Evolutionary conservation across 2,888 invertebrate genomes (phyloP).

Genomic region (Amiota minor): DNA sequence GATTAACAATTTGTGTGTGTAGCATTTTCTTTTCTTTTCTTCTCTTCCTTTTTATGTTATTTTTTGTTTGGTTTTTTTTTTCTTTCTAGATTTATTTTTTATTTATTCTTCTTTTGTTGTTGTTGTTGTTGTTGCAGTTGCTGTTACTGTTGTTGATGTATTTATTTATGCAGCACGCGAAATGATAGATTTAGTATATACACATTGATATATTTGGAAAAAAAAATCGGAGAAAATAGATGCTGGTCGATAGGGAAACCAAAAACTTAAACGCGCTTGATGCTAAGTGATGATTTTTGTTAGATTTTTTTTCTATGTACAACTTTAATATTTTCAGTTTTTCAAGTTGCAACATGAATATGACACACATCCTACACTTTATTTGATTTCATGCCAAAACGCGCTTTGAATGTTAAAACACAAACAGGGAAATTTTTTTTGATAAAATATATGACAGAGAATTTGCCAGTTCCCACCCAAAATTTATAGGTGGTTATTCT

Average conservation of each 20-base stretch:
- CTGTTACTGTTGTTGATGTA: conserved; percentile 40
- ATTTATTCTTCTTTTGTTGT: not conserved
- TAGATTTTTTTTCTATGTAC: not conserved
- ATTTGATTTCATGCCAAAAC: conserved; percentile 38
- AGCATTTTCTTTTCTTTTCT: conserved; percentile 15
- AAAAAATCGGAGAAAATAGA: conserved; percentile 12
- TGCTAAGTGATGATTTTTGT: not conserved
- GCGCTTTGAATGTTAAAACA: conserved; percentile 50
- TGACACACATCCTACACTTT: conserved; percentile 1
- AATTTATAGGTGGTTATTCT: too few relatives aligned
- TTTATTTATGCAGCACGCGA: conserved; percentile 53
- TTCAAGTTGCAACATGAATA: too few relatives aligned
- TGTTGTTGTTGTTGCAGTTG: not conserved
- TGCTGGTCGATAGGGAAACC: not conserved
- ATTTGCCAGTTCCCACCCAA: too few relatives aligned
- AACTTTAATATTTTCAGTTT: conserved; percentile 1
- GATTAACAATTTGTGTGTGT: conserved; percentile 43
- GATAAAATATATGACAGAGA: conserved; percentile 49
- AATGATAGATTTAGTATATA: conserved; percentile 52
- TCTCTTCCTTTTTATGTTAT: not conserved
- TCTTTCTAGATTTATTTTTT: not conserved
- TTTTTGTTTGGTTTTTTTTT: conserved; percentile 9
- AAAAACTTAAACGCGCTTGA: conserved; percentile 31
- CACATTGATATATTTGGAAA: conserved; percentile 52
- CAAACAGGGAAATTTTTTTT: conserved; percentile 37